Conservation (phyloP, 2,113 vertebrate genomes). For the Tragulus kanchil region DNA sequence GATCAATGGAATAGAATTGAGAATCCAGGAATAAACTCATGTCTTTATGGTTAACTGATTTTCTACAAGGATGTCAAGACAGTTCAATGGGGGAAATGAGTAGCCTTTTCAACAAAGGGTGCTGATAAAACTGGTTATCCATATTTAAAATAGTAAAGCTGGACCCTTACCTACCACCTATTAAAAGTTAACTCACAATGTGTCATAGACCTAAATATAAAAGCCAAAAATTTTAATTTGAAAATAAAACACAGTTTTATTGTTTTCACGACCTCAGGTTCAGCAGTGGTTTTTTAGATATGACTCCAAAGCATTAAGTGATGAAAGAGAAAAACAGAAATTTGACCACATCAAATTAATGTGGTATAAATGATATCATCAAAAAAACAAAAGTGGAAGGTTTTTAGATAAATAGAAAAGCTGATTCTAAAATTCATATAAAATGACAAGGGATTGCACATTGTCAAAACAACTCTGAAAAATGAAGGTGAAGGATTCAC, state of each 20-base stretch:
- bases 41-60: background rate
- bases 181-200: background rate
- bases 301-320: background rate
- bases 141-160: background rate
- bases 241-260: background rate
- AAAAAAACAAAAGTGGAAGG: no score
- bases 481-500: background rate
- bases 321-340: background rate
- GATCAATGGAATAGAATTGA: background rate
- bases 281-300: background rate
- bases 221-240: background rate
- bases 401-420: background rate
- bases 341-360: constrained; percentile 1
- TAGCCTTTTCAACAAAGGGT: background rate
- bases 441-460: background rate
- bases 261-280: background rate
- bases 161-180: background rate
- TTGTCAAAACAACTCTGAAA: background rate
- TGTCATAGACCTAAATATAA: background rate
- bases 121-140: background rate
- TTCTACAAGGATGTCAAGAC: background rate
- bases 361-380: background rate
- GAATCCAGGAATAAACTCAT: background rate
- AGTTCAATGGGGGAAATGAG: background rate
- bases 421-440: background rate